Conservation (phyloP, 2,888 invertebrate genomes). For the Philhelius pedissequus region DNA sequence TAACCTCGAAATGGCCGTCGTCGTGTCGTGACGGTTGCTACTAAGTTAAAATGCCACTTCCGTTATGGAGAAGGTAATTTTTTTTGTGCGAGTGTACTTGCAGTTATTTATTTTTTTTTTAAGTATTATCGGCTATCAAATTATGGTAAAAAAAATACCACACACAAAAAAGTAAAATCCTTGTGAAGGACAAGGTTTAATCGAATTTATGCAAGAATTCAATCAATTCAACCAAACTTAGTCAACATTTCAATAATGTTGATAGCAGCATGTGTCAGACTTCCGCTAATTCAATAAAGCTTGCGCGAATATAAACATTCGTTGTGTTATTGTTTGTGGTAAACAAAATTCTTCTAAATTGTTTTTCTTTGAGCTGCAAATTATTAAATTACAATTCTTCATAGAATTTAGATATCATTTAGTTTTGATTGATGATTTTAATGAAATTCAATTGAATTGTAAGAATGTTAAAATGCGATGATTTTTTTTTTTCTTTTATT, state of each 20-base stretch:
- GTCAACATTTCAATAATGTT: neutral
- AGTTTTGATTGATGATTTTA: neutral
- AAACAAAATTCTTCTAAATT: neutral
- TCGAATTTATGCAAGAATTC: neutral
- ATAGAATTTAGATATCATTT: neutral
- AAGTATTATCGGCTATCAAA: neutral
- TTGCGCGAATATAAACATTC: neutral
- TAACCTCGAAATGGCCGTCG: neutral
- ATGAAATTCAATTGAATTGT: neutral
- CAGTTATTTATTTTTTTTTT: neutral
- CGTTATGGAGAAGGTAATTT: neutral
- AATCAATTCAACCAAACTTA: neutral
- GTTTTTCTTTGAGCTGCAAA: neutral
- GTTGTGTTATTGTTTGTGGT: neutral
- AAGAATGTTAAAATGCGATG: neutral
- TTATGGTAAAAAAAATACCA: neutral
- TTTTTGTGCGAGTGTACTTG: neutral
- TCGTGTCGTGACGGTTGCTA: too few species aligned
- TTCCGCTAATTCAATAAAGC: neutral
- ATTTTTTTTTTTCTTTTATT: neutral
- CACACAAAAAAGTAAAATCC: neutral
- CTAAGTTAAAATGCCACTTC: neutral
- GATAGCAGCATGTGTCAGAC: neutral
- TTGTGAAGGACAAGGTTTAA: neutral
- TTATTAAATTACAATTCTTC: neutral